Base-by-base conservation (phyloP, 2,113 vertebrate species). In the Oenanthe melanoleuca region DNA sequence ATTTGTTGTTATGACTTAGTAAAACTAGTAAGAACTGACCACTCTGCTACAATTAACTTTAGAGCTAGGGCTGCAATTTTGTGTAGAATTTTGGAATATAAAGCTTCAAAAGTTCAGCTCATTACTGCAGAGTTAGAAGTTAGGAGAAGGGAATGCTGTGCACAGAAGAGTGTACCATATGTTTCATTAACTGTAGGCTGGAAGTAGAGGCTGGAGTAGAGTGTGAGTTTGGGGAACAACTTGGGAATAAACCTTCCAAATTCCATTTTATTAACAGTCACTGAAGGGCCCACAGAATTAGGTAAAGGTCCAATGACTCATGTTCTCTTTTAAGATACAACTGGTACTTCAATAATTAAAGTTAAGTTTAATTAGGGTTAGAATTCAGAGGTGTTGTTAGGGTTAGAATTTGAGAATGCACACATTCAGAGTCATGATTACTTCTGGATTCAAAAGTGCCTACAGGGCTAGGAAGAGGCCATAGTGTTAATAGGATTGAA, bases 311-410 rank as follows among this genome's bases (percentile, higher is more conserved):
- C 21, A 11, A 42, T 3, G 12, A 93, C 71, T 92, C 79, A 42
- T 92, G 63, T 73, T 90, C 29, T 82, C 47, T 83, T 92, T 88
- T 80, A 93, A 80, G 90, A 71, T 69, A 65, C 55, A 93, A 94
- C 50, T 83, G 66, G 23, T 82, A 59, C 47, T 75, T 70, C 79
- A 93, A 92, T 90, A 94, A 97, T 90, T 94, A 92, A 94, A 93
- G 70, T 92, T 95, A 89, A 88, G 37, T 93, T 80, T 93, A 95
- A 96, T 96, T 93, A 93, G 64, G 67, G 71, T 59, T 80, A 86
- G 63, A 88, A 95, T 95, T 94, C 71, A 83, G 38, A 42, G 38
- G 3, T 86, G 82, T 31, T 93, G 74, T 88, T 86, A 66, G 71
- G 92, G 92, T 86, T 90, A 94, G 88, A 83, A 90, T 73, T 59